Conservation (phyloP, 2,888 invertebrate species). For the Sipunculus nudus region DNA sequence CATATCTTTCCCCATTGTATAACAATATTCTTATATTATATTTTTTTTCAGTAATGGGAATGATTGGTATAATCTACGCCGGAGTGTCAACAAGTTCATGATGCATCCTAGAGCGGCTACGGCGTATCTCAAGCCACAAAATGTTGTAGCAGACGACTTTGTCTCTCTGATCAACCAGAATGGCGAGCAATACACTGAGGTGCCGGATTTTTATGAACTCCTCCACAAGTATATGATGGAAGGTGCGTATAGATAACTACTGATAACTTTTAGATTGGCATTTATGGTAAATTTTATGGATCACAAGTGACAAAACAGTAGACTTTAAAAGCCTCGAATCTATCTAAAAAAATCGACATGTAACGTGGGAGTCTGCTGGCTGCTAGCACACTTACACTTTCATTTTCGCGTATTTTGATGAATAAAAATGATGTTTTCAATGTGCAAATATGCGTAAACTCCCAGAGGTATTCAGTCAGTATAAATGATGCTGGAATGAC, state of each 20-base stretch:
- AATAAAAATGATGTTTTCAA: too few species aligned
- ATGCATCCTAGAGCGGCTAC: slow-evolving; percentile 44
- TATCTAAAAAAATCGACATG: too few species aligned
- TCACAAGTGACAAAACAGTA: too few species aligned
- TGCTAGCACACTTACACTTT: too few species aligned
- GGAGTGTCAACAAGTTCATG: slow-evolving; percentile 45
- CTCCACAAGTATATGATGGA: slow-evolving; percentile 50
- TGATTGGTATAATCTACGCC: slow-evolving; percentile 44
- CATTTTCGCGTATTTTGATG: too few species aligned
- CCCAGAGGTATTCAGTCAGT: too few species aligned
- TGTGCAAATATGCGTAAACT: too few species aligned
- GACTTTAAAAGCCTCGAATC: too few species aligned
- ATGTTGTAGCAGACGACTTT: slow-evolving; percentile 48
- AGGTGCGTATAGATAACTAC: slow-evolving; percentile 35
- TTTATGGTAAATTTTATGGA: too few species aligned
- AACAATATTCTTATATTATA: slow-evolving; percentile 2
- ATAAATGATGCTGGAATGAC: too few species aligned
- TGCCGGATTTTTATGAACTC: slow-evolving; percentile 59
- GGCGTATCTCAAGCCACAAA: slow-evolving; percentile 43
- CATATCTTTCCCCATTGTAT: too few species aligned
- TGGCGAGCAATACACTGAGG: slow-evolving; percentile 41
- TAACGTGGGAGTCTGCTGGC: too few species aligned
- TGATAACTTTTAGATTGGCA: background rate
- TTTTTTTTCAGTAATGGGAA: slow-evolving; percentile 44
- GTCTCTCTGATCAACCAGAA: slow-evolving; percentile 40